phyloP scores from a whole-genome alignment of 1,140 invertebrate species.

The Thaumatotibia leucotreta region DNA sequence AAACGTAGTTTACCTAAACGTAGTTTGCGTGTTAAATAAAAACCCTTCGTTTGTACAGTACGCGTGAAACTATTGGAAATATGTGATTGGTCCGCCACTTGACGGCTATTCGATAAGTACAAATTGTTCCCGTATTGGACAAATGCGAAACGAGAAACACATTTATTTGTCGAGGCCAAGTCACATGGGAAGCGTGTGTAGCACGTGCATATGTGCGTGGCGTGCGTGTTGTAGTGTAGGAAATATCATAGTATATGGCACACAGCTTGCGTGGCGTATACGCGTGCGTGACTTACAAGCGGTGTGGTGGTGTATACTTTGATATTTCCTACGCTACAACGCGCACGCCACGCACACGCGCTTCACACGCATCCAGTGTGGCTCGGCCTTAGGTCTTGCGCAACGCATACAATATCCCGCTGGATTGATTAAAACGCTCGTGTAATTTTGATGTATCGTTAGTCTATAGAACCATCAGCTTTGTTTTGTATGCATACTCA shows the following conservation, averaged over 20 bases:
- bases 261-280: too few relatives aligned
- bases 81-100: slow-evolving; percentile 28
- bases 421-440: background rate
- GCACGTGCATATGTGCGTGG: too few relatives aligned
- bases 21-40: slow-evolving; percentile 5
- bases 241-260: too few relatives aligned
- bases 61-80: slow-evolving; percentile 25
- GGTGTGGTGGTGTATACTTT: too few relatives aligned
- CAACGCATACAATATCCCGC: background rate
- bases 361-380: too few relatives aligned
- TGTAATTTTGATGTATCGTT: background rate
- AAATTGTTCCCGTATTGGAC: slow-evolving; percentile 23
- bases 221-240: too few relatives aligned
- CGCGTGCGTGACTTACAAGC: too few relatives aligned
- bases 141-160: slow-evolving; percentile 17
- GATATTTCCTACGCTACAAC: too few relatives aligned
- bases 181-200: too few relatives aligned
- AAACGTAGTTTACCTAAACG: background rate
- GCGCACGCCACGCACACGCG: too few relatives aligned
- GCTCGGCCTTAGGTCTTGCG: background rate
- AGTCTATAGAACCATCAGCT: background rate
- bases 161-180: too few relatives aligned
- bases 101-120: slow-evolving; percentile 30
- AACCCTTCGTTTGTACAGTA: slow-evolving; percentile 4
- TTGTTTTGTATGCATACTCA: background rate